A percentile compares a stretch with the other conserved stretches of the same genome.
Evolutionary conservation across 2,113 vertebrate genomes (phyloP).

Genomic region (Sigmodon hispidus): DNA sequence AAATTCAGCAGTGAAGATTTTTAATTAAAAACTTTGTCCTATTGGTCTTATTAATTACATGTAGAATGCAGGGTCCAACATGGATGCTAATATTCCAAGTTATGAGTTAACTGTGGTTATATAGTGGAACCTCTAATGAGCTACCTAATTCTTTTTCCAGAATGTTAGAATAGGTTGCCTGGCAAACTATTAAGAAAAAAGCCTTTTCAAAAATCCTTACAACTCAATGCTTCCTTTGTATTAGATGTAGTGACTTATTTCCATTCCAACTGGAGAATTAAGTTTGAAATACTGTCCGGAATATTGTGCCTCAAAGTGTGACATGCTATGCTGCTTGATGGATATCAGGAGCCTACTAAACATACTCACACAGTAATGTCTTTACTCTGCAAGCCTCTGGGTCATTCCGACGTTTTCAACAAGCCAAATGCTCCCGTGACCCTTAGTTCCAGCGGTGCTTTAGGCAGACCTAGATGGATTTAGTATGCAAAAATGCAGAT

Average conservation of each 20-base stretch:
- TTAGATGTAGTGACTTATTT: constrained; percentile 70
- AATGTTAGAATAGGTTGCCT: constrained; percentile 47
- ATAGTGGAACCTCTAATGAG: constrained; percentile 53
- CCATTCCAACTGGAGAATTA: constrained; percentile 54
- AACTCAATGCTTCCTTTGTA: constrained; percentile 68
- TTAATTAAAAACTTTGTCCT: constrained; percentile 38
- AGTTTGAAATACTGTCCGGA: constrained; percentile 70
- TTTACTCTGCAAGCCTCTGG: constrained; percentile 48
- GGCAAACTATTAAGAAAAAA: constrained; percentile 35
- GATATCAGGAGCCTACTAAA: constrained; percentile 62
- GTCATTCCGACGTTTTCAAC: constrained; percentile 6
- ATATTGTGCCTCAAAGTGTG: constrained; percentile 62
- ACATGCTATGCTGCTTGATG: constrained; percentile 43
- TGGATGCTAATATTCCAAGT: neutral
- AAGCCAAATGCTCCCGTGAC: constrained; percentile 36
- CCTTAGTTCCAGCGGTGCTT: neutral
- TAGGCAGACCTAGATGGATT: neutral
- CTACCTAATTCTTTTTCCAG: constrained; percentile 64
- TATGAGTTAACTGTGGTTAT: neutral
- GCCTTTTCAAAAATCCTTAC: constrained; percentile 59
- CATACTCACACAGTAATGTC: constrained; percentile 41
- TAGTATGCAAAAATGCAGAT: neutral
- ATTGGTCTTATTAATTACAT: neutral
- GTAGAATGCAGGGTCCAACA: neutral
- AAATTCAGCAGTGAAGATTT: neutral